These are phyloP conservation scores for Lutra lutra DNA, from an alignment of 2,797 vertebrate genomes.

Conservation along the genomic window DNA sequence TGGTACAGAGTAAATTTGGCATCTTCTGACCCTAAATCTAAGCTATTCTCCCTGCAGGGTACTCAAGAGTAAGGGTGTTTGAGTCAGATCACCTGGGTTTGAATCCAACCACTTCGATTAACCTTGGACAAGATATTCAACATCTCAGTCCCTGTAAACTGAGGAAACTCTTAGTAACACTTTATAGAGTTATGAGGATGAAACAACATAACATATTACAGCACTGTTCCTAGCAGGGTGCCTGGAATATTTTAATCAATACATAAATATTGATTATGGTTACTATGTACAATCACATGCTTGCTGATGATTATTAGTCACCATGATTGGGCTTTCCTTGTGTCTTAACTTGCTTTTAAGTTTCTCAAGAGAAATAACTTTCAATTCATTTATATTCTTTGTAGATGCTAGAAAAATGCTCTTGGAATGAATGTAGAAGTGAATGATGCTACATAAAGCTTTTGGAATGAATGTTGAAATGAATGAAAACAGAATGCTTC, in stretches of 20 bases:
- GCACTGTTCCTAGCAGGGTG: background rate
- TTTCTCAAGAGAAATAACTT: constrained; percentile 59
- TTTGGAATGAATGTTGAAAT: constrained; percentile 38
- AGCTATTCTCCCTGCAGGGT: background rate
- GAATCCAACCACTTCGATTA: background rate
- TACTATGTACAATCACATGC: background rate
- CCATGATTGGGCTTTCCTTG: constrained; percentile 11
- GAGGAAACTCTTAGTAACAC: background rate
- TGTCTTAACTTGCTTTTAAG: constrained; percentile 33
- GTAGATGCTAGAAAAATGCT: constrained; percentile 29
- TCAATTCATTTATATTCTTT: constrained; percentile 47
- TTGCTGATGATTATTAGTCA: background rate
- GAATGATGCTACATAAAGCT: constrained; percentile 47
- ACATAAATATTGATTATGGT: background rate
- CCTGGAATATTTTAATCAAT: background rate
- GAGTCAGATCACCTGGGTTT: constrained; percentile 22
- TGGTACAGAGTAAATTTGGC: background rate
- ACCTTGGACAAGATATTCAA: background rate
- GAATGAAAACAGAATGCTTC: constrained; percentile 68
- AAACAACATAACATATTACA: background rate
- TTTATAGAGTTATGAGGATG: background rate
- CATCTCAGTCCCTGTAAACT: background rate
- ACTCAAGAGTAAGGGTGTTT: background rate
- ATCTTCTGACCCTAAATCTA: constrained; percentile 26
- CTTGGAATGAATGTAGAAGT: constrained; percentile 14